Evolutionary conservation across 2,888 invertebrate species (phyloP).

Genomic region (Junonia oenone): DNA sequence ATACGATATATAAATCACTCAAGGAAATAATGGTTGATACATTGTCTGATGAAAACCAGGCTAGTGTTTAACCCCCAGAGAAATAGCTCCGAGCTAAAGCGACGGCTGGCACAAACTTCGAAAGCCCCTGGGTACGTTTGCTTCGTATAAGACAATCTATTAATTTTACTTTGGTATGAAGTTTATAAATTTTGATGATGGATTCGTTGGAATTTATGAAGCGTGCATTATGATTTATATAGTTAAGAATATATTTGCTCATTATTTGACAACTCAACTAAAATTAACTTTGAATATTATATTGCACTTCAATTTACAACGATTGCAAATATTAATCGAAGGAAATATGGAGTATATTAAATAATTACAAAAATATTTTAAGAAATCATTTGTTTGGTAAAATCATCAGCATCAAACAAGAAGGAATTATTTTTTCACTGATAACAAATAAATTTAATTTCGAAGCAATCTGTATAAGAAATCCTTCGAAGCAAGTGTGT

Average conservation of each 20-base stretch:
- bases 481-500: neutral
- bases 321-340: no score
- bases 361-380: no score
- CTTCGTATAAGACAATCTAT: conserved; percentile 22
- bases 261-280: no score
- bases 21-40: conserved; percentile 7
- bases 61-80: conserved; percentile 8
- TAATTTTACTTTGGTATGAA: neutral
- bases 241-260: no score
- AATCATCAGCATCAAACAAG: no score
- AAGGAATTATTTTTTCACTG: neutral
- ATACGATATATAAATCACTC: neutral
- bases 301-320: no score
- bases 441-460: conserved; percentile 5
- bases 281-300: no score
- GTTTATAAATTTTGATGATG: neutral
- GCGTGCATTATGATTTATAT: no score
- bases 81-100: conserved; percentile 16
- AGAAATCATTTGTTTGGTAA: no score
- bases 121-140: conserved; percentile 21
- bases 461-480: neutral
- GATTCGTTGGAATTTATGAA: neutral
- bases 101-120: conserved; percentile 2
- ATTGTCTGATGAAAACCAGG: conserved; percentile 9
- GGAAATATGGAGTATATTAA: no score